Evolutionary conservation across 2,888 invertebrate species (phyloP).

Genomic region (Tetrapedia diversipes): DNA sequence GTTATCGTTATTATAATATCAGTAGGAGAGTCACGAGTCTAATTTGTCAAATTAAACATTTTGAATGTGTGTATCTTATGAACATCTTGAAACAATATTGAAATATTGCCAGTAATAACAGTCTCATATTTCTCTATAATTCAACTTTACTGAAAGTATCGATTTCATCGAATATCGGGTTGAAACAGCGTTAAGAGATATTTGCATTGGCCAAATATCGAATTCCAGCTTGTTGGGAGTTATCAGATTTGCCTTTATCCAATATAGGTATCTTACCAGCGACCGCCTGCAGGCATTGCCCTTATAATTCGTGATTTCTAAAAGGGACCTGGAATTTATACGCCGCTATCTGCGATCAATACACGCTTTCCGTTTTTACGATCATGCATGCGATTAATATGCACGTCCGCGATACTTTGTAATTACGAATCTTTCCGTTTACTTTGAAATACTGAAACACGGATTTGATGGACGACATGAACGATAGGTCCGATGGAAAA

Average conservation of each 20-base stretch:
- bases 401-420: not conserved
- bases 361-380: not conserved
- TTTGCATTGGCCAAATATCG: slow-evolving; percentile 13
- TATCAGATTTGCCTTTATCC: slow-evolving; percentile 21
- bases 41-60: too few species aligned
- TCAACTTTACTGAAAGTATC: not conserved
- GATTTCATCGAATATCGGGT: slow-evolving; percentile 9
- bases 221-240: not conserved
- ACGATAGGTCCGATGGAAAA: not conserved
- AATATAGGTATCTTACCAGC: slow-evolving; percentile 25
- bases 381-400: not conserved
- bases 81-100: not conserved
- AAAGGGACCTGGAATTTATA: slow-evolving; percentile 31
- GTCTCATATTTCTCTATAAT: not conserved
- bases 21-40: too few species aligned
- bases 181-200: not conserved
- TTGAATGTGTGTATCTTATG: not conserved
- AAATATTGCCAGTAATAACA: not conserved
- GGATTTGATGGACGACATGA: not conserved
- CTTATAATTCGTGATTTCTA: slow-evolving; percentile 17
- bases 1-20: not conserved
- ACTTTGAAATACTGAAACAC: not conserved
- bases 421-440: not conserved
- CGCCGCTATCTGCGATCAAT: slow-evolving; percentile 25
- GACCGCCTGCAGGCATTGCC: slow-evolving; percentile 15